A percentile compares a stretch with the other conserved stretches of the same genome.
These are phyloP conservation scores for Harmothoe impar DNA, from an alignment of 2,888 invertebrate species.

Conservation along the genomic window DNA sequence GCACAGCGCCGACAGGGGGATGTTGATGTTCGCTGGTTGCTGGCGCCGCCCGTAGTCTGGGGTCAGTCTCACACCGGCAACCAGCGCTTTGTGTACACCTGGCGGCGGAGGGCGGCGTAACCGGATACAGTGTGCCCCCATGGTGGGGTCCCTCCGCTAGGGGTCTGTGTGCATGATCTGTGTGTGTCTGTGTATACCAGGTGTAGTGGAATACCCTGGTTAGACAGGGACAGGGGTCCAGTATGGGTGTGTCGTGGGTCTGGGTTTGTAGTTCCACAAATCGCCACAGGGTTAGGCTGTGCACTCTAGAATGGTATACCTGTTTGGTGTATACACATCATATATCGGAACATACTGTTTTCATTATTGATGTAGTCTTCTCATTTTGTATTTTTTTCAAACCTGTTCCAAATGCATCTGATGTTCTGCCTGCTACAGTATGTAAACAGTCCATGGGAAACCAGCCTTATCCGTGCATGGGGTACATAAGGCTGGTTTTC, in stretches of 20 bases:
- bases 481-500: no score
- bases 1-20: neutral
- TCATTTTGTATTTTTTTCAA: no score
- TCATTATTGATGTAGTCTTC: no score
- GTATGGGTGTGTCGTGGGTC: neutral
- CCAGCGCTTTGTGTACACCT: slow-evolving; percentile 15
- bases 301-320: neutral
- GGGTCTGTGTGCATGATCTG: neutral
- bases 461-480: no score
- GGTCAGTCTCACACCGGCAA: neutral
- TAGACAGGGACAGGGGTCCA: neutral
- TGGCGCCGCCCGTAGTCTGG: neutral
- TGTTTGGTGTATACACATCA: neutral
- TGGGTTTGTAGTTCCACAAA: neutral
- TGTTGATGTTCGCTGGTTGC: slow-evolving; percentile 23
- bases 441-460: no score
- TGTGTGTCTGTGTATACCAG: neutral
- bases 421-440: no score
- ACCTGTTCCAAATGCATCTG: no score
- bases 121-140: neutral
- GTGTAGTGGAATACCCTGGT: no score
- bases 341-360: neutral
- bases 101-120: neutral
- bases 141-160: neutral
- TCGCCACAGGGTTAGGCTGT: neutral